A percentile compares a stretch with the other conserved stretches of the same genome.
These are phyloP conservation scores for Gracilinanus agilis DNA, from an alignment of 2,113 vertebrate genomes.

Conservation along the genomic window DNA sequence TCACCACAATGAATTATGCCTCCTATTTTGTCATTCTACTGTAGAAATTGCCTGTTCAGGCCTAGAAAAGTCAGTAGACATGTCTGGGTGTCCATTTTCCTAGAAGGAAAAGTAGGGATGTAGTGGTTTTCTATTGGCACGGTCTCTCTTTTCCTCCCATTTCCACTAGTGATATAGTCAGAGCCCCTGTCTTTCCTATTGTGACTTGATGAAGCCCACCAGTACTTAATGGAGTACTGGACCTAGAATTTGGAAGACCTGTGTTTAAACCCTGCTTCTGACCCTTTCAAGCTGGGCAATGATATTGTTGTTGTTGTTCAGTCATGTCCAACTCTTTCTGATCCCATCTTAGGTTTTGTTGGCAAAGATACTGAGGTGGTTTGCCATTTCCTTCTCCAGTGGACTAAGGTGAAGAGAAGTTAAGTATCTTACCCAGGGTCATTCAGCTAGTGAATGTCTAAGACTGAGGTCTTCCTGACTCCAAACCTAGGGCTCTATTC, in stretches of 20 bases:
- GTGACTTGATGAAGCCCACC: background rate
- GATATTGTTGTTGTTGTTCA: too few species aligned
- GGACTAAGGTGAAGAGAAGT: too few species aligned
- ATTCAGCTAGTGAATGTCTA: too few species aligned
- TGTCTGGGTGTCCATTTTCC: background rate
- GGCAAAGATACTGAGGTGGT: too few species aligned
- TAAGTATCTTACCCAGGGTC: too few species aligned
- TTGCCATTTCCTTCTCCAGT: too few species aligned
- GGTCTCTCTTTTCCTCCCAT: background rate
- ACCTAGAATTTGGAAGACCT: background rate
- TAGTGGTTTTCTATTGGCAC: background rate
- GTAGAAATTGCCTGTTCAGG: background rate
- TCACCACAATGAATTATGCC: background rate
- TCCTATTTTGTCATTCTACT: constrained; percentile 2
- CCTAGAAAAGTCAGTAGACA: background rate
- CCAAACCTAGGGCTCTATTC: too few species aligned
- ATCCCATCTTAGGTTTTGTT: too few species aligned
- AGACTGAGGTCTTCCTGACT: too few species aligned
- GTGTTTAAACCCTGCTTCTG: background rate
- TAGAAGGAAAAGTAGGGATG: background rate
- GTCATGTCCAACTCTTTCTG: background rate
- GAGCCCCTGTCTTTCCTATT: background rate
- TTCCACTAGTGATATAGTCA: background rate
- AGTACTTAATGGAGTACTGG: background rate
- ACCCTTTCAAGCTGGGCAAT: background rate